phyloP scores from a whole-genome alignment of 2,113 vertebrate genomes.

The Marcusenius ussheri region DNA sequence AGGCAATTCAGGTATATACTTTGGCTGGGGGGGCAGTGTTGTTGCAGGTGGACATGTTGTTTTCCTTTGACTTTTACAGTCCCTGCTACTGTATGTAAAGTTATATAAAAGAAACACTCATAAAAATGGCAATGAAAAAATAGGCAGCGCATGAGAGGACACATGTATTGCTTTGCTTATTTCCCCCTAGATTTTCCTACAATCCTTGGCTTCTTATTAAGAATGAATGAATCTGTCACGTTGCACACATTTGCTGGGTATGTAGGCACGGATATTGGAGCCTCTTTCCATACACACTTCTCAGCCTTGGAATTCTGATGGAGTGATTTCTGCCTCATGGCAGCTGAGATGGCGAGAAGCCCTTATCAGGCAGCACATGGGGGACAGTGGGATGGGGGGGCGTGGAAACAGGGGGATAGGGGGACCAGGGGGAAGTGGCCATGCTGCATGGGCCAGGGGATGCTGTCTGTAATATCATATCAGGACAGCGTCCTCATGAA shows the following conservation, averaged over 20 bases:
- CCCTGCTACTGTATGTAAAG: not conserved
- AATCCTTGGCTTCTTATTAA: not conserved
- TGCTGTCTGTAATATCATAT: not conserved
- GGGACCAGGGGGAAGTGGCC: not conserved
- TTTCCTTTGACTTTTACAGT: not conserved
- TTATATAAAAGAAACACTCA: not conserved
- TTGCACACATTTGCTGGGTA: not conserved
- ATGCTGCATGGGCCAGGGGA: not conserved
- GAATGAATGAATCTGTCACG: not conserved
- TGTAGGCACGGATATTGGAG: not conserved
- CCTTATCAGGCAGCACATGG: not conserved
- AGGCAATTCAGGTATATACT: not conserved
- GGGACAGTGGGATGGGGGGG: not conserved
- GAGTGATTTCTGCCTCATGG: not conserved
- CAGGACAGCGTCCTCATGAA: not conserved
- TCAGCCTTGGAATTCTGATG: slow-evolving; percentile 7
- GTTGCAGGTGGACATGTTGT: not conserved
- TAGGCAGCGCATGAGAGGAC: not conserved
- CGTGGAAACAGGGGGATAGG: too few species aligned
- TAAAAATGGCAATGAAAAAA: not conserved
- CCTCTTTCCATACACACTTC: not conserved
- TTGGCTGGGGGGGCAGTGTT: not conserved
- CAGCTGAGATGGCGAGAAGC: not conserved
- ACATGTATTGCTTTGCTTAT: not conserved
- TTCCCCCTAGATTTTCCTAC: not conserved